Evolutionary conservation across 92 coral and sea anemone species (phyloP), one percentile per base, ranked within the genome.

Genomic region (Epizoanthus scotinus): DNA sequence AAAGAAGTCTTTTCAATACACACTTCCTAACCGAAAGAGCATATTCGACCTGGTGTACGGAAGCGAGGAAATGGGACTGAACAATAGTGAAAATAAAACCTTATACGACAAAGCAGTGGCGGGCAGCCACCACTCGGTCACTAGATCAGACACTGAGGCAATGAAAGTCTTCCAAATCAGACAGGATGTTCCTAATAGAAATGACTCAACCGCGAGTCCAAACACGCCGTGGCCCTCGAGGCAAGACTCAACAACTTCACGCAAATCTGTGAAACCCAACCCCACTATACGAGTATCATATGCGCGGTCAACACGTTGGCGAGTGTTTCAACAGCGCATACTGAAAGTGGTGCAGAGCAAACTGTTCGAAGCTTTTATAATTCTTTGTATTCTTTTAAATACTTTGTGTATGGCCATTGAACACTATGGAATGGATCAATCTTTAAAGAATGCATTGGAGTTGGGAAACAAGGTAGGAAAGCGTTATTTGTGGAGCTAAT

Each of bases 341-440:
- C 42, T 63, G 56, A 70, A 75, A 53, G 49, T 89, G 26, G 94
- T 90, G 56, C 75, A 78, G 21, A 86, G 94, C 49, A 84, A 87
- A 78, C 29, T 65, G 63, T 89, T 95, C 42, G 98, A 95, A 47
- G 87, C 68, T 26, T 86, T 88, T 73, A 93, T 95, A 21, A 91
- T 90, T 29, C 64, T 87, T 64, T 93, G 95, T 78, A 95, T 95
- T 63, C 66, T 95, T 27, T 75, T 94, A 49, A 95, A 95, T 71
- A 95, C 98, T 3, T 64, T 93, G 28, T 91, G 90, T 59, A 95
- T 95, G 98, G 87, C 97, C 8, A 87, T 89, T 15, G 95, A 95
- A 49, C 91, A 92, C 55, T 88, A 92, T 54, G 94, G 91, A 53
- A 90, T 95, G 94, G 84, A 94, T 40, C 78, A 90, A 22, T 81